Evolutionary conservation across 2,888 invertebrate genomes (phyloP), one percentile per base, ranked within the genome.

Genomic region (Acronicta leporina): DNA sequence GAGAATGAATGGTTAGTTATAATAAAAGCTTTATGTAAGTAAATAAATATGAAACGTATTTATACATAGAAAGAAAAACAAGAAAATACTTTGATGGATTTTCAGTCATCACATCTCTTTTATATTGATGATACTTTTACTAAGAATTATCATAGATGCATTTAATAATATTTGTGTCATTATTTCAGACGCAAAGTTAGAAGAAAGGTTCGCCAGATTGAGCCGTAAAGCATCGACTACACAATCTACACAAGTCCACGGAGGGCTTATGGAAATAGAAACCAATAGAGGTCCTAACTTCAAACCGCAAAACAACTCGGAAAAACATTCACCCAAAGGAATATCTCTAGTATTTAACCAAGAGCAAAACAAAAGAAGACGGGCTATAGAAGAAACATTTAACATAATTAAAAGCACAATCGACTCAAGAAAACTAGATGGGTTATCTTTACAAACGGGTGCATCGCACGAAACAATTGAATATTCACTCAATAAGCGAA

Each of bases 131-230:
- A 4, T 20, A 20, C n/a, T n/a, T n/a, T 20, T 20, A 27, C 6
- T 5, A 27, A 27, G 27, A 27, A 27, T 27, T 33, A 33, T 10
- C 3, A 33, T 30, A 9, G 4, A 35, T 5, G 11, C 13, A 35
- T 5, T 5, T 35, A 35, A 35, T 13, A 35, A 13, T 13, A 35
- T 30, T 6, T n/a, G n/a, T 38, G 7, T 38, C 13, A 13, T 38
- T 33, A 43, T 86, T 85, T 46, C 83, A 91, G 91, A 89, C 67
- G 70, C 77, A 27, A 84, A 80, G 25, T 71, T 88, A 2, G 86
- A 87, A 45, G 83, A 83, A 43, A 84, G 87, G 70, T 79, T 84
- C 25, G 54, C 60, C 10, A 73, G 71, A 13, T 76, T 86, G 14
- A 68, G 74, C 11, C 67, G 74, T 13, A 87, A 82, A 73, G 62